Base-by-base conservation (phyloP, 2,113 vertebrate species). In the Pseudopipra pipra region DNA sequence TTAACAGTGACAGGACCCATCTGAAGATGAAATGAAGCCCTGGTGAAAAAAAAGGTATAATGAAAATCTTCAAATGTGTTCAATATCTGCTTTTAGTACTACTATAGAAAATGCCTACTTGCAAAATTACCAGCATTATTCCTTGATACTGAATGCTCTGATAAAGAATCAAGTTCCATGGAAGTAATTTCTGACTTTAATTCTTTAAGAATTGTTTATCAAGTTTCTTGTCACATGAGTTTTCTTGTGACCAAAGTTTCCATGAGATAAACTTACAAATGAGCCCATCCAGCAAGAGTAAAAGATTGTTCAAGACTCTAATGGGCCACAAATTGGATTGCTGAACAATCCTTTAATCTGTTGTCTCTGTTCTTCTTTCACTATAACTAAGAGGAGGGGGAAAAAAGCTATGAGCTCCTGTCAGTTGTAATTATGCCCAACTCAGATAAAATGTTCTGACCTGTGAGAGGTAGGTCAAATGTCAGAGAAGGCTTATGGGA, bases 261-360 rank as follows among this genome's bases (percentile, higher is more conserved):
- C 52, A 56, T 56, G 83, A 93, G 75, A 86, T 77, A 91, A 89
- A 92, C 65, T 84, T 81, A 56, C 35, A 93, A 86, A 89, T 95
- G 88, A 81, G 52, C 41, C 49, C 83, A 47, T 88, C 72, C 49
- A 84, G 28, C 28, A 76, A 67, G 67, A 72, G 39, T 63, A 59
- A 77, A 92, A 87, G 86, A 93, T 92, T 79, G 41, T 44, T 71
- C 27, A 67, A 52, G 89, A 74, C 83, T 88, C 46, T 84, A 93
- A 94, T 93, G 87, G 93, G 81, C 31, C 79, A 80, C 96, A 97
- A 97, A 96, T 95, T 97, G 93, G 94, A 95, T 96, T 96, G 73
- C 88, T 93, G 86, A 65, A 66, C 81, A 95, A 78, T 88, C 61
- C 76, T 73, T 71, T 77, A 80, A 93, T 96, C 81, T 91, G 78